These are phyloP conservation scores for Fabriciana adippe DNA, from an alignment of 2,888 invertebrate genomes.

Conservation along the genomic window DNA sequence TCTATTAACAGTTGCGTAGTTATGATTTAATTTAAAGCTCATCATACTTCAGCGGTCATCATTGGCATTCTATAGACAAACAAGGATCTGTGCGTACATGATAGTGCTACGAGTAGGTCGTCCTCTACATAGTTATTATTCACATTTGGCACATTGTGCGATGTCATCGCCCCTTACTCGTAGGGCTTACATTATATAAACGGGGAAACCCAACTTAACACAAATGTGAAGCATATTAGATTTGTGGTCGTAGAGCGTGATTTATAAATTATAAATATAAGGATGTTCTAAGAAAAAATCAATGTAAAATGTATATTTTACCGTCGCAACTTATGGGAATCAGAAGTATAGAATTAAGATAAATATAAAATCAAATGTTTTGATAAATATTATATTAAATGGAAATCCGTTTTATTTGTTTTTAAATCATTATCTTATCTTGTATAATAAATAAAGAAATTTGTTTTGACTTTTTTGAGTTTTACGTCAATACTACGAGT, in stretches of 20 bases:
- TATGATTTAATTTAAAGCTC: constrained; percentile 10
- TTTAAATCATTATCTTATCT: background rate
- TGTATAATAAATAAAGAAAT: background rate
- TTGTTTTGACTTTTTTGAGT: too few relatives aligned
- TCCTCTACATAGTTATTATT: constrained; percentile 70
- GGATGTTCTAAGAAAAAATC: constrained; percentile 12
- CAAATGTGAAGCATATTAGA: constrained; percentile 14
- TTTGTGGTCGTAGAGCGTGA: constrained; percentile 5
- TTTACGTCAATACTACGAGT: too few relatives aligned
- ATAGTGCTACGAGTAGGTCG: constrained; percentile 51
- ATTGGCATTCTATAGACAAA: constrained; percentile 61
- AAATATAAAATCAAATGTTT: constrained; percentile 12
- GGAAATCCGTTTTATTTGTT: background rate
- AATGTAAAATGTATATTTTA: background rate
- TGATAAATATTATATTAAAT: background rate
- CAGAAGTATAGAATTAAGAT: constrained; percentile 7
- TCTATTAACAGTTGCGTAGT: background rate
- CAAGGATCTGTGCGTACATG: constrained; percentile 65
- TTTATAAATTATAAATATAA: constrained; percentile 1
- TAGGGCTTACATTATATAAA: constrained; percentile 46
- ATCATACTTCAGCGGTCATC: constrained; percentile 35
- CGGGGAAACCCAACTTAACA: constrained; percentile 44
- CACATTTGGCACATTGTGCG: constrained; percentile 65
- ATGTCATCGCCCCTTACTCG: constrained; percentile 57
- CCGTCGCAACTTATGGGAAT: background rate